Evolutionary conservation across 2,113 vertebrate species (phyloP).

Genomic region (Chelonoidis abingdonii): DNA sequence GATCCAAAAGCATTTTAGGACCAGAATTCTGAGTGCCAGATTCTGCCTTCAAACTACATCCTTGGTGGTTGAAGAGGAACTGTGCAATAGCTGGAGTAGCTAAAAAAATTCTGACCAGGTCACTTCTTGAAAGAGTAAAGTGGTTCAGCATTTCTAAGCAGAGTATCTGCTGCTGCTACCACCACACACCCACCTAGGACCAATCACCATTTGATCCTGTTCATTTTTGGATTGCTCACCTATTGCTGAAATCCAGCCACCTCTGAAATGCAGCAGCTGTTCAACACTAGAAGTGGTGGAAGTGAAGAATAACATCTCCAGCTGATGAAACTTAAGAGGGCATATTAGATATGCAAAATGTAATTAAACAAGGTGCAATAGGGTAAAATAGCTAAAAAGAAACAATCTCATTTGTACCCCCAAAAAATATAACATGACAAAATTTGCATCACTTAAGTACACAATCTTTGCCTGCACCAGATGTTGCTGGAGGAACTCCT

Average conservation of each 20-base stretch:
- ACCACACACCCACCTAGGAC: not conserved
- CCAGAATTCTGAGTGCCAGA: not conserved
- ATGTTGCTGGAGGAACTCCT: conserved; percentile 10
- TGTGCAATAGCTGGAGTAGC: not conserved
- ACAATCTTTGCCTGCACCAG: not conserved
- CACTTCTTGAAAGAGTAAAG: not conserved
- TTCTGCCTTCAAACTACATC: not conserved
- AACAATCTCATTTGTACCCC: not conserved
- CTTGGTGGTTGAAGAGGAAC: not conserved
- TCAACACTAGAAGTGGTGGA: not conserved
- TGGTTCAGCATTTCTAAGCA: not conserved
- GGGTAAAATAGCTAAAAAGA: not conserved
- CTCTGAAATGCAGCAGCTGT: not conserved
- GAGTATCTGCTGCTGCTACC: not conserved
- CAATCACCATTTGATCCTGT: not conserved
- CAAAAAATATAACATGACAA: not conserved
- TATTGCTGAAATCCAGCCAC: fast-evolving
- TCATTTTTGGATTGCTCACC: not conserved
- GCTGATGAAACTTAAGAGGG: not conserved
- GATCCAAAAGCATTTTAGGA: not conserved
- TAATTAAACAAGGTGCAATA: not conserved
- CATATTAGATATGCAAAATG: not conserved
- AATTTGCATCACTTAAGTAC: not conserved
- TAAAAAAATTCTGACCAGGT: not conserved
- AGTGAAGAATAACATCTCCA: not conserved